Evolutionary conservation across 2,888 invertebrate species (phyloP), one percentile per base, ranked within the genome.

Genomic region (Camponotus fellah): DNA sequence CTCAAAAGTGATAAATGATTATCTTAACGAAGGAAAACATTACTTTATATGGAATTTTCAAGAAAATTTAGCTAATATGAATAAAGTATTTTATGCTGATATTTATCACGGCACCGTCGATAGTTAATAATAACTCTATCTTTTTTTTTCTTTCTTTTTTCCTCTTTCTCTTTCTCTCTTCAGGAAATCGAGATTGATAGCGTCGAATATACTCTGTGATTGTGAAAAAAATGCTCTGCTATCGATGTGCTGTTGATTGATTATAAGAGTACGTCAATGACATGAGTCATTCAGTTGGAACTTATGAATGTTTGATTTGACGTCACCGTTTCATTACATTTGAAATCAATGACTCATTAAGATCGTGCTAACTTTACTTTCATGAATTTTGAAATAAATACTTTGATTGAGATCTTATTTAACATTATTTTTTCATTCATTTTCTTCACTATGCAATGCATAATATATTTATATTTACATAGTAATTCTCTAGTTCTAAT

Each of bases 161-260:
- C 3, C 46, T 46, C 46, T 43, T 10, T 49, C 49, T 49, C 49
- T 49, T 5, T 49, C 5, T 49, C n/a, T 71, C 40, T 10, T 72
- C 82, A 69, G 87, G 83, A 88, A 86, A 74, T 66, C 46, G 82
- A 62, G 62, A 64, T 64, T 77, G 88, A 89, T 87, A 85, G 69
- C 82, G 60, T 58, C 60, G 84, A 71, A 84, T 84, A 68, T 62
- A 65, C 76, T 74, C 46, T 26, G 1, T 5, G 85, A 88, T 87
- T 84, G 77, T 56, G 66, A 66, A 81, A 83, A 53, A 56, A 65
- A 82, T 58, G 26, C 68, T 58, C 37, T 17, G 10, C 32, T 68
- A 4, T 64, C 17, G 37, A 76, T 32, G 9, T 40, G n/a, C 40
- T n/a, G 14, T 26, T 43, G 37, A 37, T 62, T 10, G 64, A 43